Evolutionary conservation across 2,113 vertebrate species (phyloP), one percentile per base, ranked within the genome.

Genomic region (Prionailurus bengalensis): DNA sequence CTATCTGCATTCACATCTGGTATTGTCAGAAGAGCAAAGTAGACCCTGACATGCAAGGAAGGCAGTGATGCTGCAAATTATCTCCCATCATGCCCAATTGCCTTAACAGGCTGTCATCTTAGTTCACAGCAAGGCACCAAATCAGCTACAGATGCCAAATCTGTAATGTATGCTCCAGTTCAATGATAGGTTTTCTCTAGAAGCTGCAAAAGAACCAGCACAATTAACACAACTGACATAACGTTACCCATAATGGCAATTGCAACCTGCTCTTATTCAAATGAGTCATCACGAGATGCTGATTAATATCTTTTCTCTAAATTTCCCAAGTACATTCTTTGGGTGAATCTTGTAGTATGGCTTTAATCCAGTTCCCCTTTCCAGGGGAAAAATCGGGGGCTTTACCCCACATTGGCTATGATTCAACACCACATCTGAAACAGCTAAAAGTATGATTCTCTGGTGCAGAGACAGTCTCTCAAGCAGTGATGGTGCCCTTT

Each of bases 291-390:
- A 36, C 48, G 55, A 36, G n/a, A 73, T 79, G 51, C 27, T 74
- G 39, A 85, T 51, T 73, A 66, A 42, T 45, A 61, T 51, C 12
- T 45, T 81, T 84, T 74, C 63, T 76, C 17, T 51, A 85, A 80
- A 27, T 81, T 74, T 73, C n/a, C 73, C 65, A 84, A 91, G 63
- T 78, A 73, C 1, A 74, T n/a, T 96, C 42, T 92, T 89, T 29
- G 17, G 65, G 58, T 66, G 36, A 96, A 53, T 65, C 10, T 89
- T 73, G 10, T 79, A 55, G 36, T 66, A 51, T 92, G 84, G 45
- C 66, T 89, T 84, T 55, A 85, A 65, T 66, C 33, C 48, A 89
- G 65, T 89, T 92, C 65, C 73, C n/a, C 21, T 80, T 92, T 27
- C 71, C n/a, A 58, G 33, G 48, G 15, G 48, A 80, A 92, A 74